phyloP scores from a whole-genome alignment of 1,140 invertebrate genomes.

The Octopus bimaculoides region DNA sequence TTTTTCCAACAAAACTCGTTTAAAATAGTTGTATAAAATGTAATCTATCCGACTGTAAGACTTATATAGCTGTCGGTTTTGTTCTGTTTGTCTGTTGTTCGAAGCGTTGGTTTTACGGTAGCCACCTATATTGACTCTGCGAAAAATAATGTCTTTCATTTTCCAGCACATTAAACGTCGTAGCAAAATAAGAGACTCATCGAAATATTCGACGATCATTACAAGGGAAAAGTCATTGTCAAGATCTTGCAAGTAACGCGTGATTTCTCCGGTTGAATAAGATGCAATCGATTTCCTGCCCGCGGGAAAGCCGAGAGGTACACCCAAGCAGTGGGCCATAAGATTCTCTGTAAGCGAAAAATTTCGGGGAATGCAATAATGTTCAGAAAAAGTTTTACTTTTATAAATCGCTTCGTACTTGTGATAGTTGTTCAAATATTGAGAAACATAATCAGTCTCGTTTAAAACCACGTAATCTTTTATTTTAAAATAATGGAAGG shows the following conservation, averaged over 20 bases:
- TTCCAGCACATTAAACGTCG: slow-evolving; percentile 61
- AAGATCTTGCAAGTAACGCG: slow-evolving; percentile 33
- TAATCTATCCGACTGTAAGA: slow-evolving; percentile 44
- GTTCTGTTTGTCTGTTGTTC: slow-evolving; percentile 22
- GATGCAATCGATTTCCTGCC: slow-evolving; percentile 29
- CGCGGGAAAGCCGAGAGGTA: slow-evolving; percentile 45
- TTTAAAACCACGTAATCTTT: slow-evolving; percentile 28
- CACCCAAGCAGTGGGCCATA: slow-evolving; percentile 46
- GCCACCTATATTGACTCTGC: slow-evolving; percentile 29
- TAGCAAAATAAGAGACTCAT: slow-evolving; percentile 62
- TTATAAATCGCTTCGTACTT: slow-evolving; percentile 45
- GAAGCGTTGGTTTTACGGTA: slow-evolving; percentile 19
- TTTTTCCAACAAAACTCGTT: slow-evolving; percentile 44
- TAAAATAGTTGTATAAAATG: slow-evolving; percentile 46
- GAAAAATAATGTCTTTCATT: slow-evolving; percentile 45
- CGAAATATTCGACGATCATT: slow-evolving; percentile 62
- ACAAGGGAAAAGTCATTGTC: slow-evolving; percentile 58
- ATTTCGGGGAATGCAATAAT: slow-evolving; percentile 46
- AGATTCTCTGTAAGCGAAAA: slow-evolving; percentile 50
- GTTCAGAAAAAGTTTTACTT: slow-evolving; percentile 22
- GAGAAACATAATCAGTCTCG: slow-evolving; percentile 20
- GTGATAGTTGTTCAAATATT: slow-evolving; percentile 41
- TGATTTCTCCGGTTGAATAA: slow-evolving; percentile 21
- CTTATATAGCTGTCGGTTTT: slow-evolving; percentile 19
- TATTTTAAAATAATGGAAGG: slow-evolving; percentile 43